Conservation (phyloP, 2,888 invertebrate species). For the Drosophila tanythrix region DNA sequence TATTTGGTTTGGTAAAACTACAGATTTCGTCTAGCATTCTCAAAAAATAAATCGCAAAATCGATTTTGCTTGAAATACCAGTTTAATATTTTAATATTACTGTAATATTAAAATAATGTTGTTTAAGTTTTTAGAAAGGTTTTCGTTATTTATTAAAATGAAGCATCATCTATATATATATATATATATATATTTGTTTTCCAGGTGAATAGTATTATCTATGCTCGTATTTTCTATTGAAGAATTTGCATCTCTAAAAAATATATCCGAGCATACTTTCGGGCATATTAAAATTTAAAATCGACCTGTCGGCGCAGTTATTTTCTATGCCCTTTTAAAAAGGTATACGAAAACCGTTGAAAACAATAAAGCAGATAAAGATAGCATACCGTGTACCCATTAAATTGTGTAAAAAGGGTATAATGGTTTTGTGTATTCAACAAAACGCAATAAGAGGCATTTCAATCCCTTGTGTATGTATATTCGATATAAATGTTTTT, state of each 20-base stretch:
- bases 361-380: neutral
- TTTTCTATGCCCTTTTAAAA: neutral
- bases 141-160: neutral
- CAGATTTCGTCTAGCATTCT: neutral
- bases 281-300: constrained; percentile 28
- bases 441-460: neutral
- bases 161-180: neutral
- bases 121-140: neutral
- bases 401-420: neutral
- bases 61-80: too few species aligned
- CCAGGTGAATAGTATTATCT: neutral
- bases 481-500: neutral
- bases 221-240: neutral
- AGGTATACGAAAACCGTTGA: neutral
- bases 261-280: constrained; percentile 44
- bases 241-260: neutral
- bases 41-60: too few species aligned
- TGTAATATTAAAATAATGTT: neutral
- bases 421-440: neutral
- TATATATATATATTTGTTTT: neutral
- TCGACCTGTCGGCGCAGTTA: neutral
- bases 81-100: neutral
- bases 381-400: neutral
- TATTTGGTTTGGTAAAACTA: neutral
- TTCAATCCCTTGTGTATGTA: neutral